Percentiles rank a stretch among this genome's conserved stretches.
These are phyloP conservation scores for Tortricodes alternella DNA, from an alignment of 2,888 invertebrate genomes.

Conservation along the genomic window DNA sequence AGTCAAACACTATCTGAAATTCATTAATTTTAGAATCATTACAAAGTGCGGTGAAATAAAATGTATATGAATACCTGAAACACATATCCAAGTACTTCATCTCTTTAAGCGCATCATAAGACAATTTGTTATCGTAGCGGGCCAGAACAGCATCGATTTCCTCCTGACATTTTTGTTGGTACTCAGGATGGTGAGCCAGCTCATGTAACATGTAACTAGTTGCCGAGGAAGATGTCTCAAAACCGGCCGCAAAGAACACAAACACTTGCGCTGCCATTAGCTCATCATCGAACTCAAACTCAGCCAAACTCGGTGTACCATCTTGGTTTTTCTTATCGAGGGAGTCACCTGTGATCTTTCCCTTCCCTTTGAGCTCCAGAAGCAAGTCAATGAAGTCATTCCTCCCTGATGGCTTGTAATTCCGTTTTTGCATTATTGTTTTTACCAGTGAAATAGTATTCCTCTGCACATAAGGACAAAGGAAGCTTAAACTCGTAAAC, in stretches of 20 bases:
- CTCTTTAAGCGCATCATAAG: conserved; percentile 40
- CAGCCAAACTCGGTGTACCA: conserved; percentile 30
- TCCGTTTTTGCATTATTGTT: conserved; percentile 32
- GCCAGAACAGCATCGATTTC: conserved; percentile 39
- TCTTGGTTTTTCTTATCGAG: conserved; percentile 32
- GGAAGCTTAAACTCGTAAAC: not conserved
- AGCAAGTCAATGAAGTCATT: conserved; percentile 43
- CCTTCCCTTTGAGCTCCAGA: conserved; percentile 37
- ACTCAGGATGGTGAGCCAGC: conserved; percentile 36
- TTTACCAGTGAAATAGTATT: conserved; percentile 26
- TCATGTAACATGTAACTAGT: conserved; percentile 39
- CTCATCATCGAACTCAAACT: conserved; percentile 31
- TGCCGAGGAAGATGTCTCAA: conserved; percentile 41
- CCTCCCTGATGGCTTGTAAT: conserved; percentile 36
- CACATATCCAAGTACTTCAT: conserved; percentile 39
- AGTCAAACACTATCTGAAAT: too few relatives aligned
- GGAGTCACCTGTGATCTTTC: conserved; percentile 35
- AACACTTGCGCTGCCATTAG: conserved; percentile 40
- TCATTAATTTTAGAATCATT: too few relatives aligned
- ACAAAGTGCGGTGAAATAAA: too few relatives aligned
- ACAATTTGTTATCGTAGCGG: conserved; percentile 37
- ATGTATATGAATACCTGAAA: conserved; percentile 1
- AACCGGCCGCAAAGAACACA: conserved; percentile 41
- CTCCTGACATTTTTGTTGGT: conserved; percentile 37
- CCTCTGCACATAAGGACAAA: not conserved